Evolutionary conservation across 2,113 vertebrate species (phyloP), one percentile per base, ranked within the genome.

Genomic region (Tachysurus fulvidraco): DNA sequence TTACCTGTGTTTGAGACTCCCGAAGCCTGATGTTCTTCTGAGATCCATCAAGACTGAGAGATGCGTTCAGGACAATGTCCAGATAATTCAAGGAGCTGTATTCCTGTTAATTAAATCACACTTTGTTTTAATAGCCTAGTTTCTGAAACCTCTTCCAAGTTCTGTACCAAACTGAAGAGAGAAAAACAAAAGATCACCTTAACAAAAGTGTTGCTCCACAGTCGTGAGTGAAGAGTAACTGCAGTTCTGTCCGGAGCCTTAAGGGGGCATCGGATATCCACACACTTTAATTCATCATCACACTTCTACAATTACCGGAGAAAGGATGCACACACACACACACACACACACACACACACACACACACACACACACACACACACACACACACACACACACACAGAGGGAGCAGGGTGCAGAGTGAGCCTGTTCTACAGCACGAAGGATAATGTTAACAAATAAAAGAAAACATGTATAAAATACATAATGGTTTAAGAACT

Each of bases 31-130:
- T 95, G 4, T 99, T 98, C 83, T 95, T 93, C 0, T 95, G 92
- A 64, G 95, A 90, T 44, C 91, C 93, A 25, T 95, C 94, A 57
- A 98, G 93, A 44, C 91, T 96, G 79, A 99, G 93, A 12, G 92
- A 93, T 41, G 96, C 97, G 83, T 95, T 94, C 82, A 97, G 91
- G 0, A 96, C 89, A 87, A 98, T 95, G 81, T 86, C 95, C 83
- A 98, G 89, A 88, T 97, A 97, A 90, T 96, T 97, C 92, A 98
- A 91, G 84, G 95, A 96, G 73, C 95, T 96, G 91, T 96, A 99
- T 81, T 98, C 96, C 98, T 99, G 88, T 71, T 28, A 84, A 85
- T 78, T 52, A 52, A 54, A 83, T 52, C 17, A 30, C 41, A 7
- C 12, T 69, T 36, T 44, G 12, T 80, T 44, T 64, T 83, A 30